Conservation (phyloP, 2,888 invertebrate species). For the Pachycephus smyrnensis region DNA sequence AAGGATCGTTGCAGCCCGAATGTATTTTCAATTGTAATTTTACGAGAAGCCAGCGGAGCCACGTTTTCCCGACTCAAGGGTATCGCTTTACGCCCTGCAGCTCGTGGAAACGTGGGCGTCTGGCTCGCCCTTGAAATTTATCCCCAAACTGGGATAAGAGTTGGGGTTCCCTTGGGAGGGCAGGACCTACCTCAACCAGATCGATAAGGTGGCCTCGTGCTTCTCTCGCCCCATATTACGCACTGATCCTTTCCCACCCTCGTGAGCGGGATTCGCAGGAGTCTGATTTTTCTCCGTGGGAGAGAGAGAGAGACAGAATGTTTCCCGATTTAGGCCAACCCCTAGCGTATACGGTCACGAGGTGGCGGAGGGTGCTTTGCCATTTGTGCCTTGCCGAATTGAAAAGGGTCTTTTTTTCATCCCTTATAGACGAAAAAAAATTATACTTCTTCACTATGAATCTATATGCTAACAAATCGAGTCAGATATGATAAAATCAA, state of each 20-base stretch:
- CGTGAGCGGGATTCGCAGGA: background rate
- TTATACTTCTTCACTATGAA: background rate
- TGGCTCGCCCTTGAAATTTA: slow-evolving; percentile 61
- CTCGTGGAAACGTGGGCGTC: slow-evolving; percentile 30
- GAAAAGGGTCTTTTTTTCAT: background rate
- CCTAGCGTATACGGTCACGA: background rate
- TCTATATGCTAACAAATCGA: background rate
- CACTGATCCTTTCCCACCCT: slow-evolving; percentile 2
- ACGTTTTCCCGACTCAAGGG: background rate
- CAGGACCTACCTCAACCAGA: slow-evolving; percentile 63
- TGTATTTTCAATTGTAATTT: background rate
- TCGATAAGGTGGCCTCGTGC: slow-evolving; percentile 58
- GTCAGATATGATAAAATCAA: background rate
- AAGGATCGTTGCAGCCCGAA: background rate
- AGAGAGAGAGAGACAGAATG: background rate
- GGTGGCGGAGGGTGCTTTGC: background rate
- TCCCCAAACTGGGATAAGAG: slow-evolving; percentile 63
- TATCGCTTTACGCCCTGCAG: slow-evolving; percentile 6
- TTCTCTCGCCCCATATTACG: slow-evolving; percentile 35
- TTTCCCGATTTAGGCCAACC: background rate
- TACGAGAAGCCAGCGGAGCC: background rate
- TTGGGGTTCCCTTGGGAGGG: slow-evolving; percentile 48
- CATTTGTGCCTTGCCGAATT: background rate
- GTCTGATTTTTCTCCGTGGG: slow-evolving; percentile 7
- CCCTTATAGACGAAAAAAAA: background rate